Evolutionary conservation across 2,113 vertebrate genomes (phyloP).

Genomic region (Protobothrops mucrosquamatus): DNA sequence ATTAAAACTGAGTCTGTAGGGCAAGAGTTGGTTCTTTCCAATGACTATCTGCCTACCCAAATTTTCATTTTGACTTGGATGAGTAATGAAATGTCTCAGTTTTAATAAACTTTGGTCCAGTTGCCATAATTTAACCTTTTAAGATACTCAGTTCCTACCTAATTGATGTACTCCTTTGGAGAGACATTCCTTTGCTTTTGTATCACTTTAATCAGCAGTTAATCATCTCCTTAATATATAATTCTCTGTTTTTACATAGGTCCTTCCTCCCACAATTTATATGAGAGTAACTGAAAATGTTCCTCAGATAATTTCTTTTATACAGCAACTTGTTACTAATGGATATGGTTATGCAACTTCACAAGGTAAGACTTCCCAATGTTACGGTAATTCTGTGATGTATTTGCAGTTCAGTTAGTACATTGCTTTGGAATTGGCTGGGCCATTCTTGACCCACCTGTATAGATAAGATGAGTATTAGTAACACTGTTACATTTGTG

Average conservation of each 20-base stretch:
- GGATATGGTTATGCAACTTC: constrained; percentile 85
- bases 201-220: neutral
- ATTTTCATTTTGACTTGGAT: neutral
- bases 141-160: neutral
- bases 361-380: constrained; percentile 68
- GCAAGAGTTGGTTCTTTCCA: neutral
- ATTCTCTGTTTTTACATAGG: constrained; percentile 53
- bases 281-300: constrained; percentile 93
- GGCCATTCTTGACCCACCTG: neutral
- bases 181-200: neutral
- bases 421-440: neutral
- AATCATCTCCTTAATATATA: neutral
- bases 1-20: neutral
- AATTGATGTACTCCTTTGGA: neutral
- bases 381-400: neutral
- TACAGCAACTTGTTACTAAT: constrained; percentile 77
- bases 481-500: neutral
- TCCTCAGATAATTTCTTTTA: constrained; percentile 84
- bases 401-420: neutral
- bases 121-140: neutral
- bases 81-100: neutral
- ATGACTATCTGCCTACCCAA: neutral
- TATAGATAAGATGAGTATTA: neutral
- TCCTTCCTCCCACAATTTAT: constrained; percentile 85
- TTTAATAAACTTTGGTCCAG: neutral